These are phyloP conservation scores for Thera britannica DNA, from an alignment of 2,888 invertebrate genomes.

Conservation along the genomic window DNA sequence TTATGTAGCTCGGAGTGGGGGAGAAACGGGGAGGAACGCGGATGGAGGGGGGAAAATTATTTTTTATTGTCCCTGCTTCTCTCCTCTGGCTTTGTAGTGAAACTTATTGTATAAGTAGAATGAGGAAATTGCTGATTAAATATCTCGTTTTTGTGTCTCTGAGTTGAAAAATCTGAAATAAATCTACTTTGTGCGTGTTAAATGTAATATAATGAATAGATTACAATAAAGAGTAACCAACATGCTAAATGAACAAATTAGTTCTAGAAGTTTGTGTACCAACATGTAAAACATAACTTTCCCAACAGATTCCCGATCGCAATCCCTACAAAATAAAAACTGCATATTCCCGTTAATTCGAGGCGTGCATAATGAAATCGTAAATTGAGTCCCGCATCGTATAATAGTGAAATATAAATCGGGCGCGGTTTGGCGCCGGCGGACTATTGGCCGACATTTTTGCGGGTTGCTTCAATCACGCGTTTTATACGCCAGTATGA, in stretches of 20 bases:
- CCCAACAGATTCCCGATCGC: constrained; percentile 7
- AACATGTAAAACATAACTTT: constrained; percentile 8
- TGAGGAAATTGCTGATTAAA: constrained; percentile 28
- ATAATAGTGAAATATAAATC: constrained; percentile 73
- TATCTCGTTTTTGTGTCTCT: constrained; percentile 11
- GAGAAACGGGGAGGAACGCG: constrained; percentile 23
- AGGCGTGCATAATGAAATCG: constrained; percentile 70
- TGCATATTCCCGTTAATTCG: constrained; percentile 54
- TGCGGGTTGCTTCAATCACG: constrained; percentile 74
- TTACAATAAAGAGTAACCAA: too few species aligned
- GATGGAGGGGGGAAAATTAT: constrained; percentile 62
- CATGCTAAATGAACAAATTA: not conserved
- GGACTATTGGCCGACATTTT: constrained; percentile 73
- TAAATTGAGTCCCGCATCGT: constrained; percentile 65
- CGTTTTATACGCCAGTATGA: constrained; percentile 50
- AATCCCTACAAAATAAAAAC: constrained; percentile 50
- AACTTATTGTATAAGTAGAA: constrained; percentile 31
- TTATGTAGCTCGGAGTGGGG: constrained; percentile 58
- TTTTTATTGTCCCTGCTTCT: constrained; percentile 63
- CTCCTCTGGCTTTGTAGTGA: constrained; percentile 34
- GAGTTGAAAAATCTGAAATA: not conserved
- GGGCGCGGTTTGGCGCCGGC: constrained; percentile 72
- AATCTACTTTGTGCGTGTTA: too few species aligned
- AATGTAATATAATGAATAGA: too few species aligned
- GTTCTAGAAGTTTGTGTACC: not conserved